A percentile compares a stretch with the other conserved stretches of the same genome.
Evolutionary conservation across 2,113 vertebrate species (phyloP).

Genomic region (Pardalotus punctatus): DNA sequence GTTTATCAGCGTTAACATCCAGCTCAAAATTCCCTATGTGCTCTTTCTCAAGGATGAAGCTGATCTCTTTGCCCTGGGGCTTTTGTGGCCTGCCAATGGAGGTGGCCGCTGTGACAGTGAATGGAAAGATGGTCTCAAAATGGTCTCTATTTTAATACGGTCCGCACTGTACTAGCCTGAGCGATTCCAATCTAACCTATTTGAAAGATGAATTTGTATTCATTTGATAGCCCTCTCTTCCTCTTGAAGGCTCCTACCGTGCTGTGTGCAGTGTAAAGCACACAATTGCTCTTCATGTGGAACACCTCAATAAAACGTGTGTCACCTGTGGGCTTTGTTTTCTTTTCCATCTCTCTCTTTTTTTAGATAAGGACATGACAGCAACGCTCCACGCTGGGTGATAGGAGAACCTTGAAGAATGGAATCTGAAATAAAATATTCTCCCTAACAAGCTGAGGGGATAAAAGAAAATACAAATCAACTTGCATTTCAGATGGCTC

Average conservation of each 20-base stretch:
- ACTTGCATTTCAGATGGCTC: conserved; percentile 66
- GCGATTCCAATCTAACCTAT: conserved; percentile 40
- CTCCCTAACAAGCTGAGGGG: conserved; percentile 58
- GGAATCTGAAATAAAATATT: conserved; percentile 67
- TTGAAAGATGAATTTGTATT: conserved; percentile 62
- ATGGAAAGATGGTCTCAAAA: conserved; percentile 6
- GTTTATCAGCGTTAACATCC: not conserved
- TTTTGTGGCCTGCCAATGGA: not conserved
- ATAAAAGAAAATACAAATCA: conserved; percentile 74
- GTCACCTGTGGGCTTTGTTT: conserved; percentile 68
- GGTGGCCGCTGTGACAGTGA: conserved; percentile 17
- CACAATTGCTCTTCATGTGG: conserved; percentile 61
- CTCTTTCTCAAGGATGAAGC: not conserved
- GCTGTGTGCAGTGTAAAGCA: conserved; percentile 52
- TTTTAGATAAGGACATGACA: conserved; percentile 62
- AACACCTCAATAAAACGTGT: conserved; percentile 65
- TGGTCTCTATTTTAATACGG: conserved; percentile 33
- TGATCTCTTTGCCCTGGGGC: not conserved
- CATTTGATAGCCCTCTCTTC: conserved; percentile 54
- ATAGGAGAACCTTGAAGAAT: conserved; percentile 63
- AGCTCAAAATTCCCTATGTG: not conserved
- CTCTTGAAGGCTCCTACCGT: conserved; percentile 41
- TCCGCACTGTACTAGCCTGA: not conserved
- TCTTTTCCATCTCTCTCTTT: conserved; percentile 57
- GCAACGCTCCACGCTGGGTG: conserved; percentile 41